phyloP scores from a whole-genome alignment of 2,113 vertebrate species.

The Mirza zaza region DNA sequence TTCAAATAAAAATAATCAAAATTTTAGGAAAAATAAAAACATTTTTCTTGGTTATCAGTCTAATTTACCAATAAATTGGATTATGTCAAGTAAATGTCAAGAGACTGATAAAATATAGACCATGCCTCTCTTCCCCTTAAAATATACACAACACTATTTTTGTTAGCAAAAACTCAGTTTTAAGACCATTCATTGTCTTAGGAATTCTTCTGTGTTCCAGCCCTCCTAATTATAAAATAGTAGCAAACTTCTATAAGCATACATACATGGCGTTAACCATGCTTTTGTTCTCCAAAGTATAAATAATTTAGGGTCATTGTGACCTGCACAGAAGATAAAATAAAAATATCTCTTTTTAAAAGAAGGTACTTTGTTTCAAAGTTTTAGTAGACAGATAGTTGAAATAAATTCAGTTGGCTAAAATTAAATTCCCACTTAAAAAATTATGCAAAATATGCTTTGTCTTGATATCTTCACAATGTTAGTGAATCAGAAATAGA shows the following conservation, averaged over 20 bases:
- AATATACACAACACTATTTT: background rate
- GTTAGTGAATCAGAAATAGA: background rate
- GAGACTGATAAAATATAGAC: background rate
- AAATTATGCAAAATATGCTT: background rate
- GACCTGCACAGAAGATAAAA: constrained; percentile 49
- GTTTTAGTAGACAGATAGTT: constrained; percentile 38
- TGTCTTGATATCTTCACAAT: background rate
- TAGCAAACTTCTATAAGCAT: constrained; percentile 39
- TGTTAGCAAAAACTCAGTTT: background rate
- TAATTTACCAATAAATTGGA: constrained; percentile 29
- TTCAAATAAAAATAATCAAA: constrained; percentile 40
- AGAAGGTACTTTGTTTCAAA: constrained; percentile 52
- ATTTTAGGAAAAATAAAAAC: background rate
- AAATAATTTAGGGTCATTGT: constrained; percentile 63
- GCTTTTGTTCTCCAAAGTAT: constrained; percentile 68
- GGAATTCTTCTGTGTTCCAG: background rate
- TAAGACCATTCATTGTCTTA: background rate
- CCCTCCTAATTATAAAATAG: background rate
- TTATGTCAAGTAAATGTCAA: background rate
- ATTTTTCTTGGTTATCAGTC: background rate
- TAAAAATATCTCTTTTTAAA: constrained; percentile 37
- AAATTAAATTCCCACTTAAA: constrained; percentile 55
- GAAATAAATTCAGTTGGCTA: background rate
- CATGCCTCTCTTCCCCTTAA: background rate
- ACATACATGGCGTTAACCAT: background rate